Percentiles rank a stretch among this genome's conserved stretches.
Conservation (phyloP, 2,113 vertebrate genomes). For the Carassius gibelio region DNA sequence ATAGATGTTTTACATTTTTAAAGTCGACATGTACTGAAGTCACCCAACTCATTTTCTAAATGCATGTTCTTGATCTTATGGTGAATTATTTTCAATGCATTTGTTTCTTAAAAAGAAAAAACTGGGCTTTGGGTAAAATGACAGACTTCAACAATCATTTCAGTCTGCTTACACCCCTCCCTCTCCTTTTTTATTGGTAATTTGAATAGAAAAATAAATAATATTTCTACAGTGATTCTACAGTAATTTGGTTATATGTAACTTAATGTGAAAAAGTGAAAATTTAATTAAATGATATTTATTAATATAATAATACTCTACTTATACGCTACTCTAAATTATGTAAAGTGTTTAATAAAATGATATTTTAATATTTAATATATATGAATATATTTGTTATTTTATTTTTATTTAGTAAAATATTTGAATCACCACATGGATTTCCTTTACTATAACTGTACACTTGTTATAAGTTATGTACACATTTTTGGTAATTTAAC, state of each 20-base stretch:
- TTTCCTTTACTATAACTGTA: not conserved
- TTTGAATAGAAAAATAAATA: not conserved
- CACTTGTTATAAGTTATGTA: not conserved
- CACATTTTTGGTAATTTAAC: not conserved
- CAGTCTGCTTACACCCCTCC: not conserved
- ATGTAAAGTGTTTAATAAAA: not conserved
- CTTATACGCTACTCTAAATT: not conserved
- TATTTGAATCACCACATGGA: not conserved
- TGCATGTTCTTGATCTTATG: not conserved
- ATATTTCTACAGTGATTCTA: not conserved
- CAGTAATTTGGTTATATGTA: not conserved
- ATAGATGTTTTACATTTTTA: not conserved
- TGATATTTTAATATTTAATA: not conserved
- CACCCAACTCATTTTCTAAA: not conserved
- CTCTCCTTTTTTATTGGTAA: not conserved
- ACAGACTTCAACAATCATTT: not conserved
- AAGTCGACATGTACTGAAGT: not conserved
- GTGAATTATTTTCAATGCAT: not conserved
- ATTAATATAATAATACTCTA: too few species aligned
- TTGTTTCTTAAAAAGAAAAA: not conserved
- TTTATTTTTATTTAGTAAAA: not conserved
- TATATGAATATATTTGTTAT: not conserved
- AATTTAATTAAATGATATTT: not conserved
- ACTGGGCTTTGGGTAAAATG: not conserved
- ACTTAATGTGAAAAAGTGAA: not conserved